Evolutionary conservation across 2,888 invertebrate genomes (phyloP).

Genomic region (Entomobrya proxima): DNA sequence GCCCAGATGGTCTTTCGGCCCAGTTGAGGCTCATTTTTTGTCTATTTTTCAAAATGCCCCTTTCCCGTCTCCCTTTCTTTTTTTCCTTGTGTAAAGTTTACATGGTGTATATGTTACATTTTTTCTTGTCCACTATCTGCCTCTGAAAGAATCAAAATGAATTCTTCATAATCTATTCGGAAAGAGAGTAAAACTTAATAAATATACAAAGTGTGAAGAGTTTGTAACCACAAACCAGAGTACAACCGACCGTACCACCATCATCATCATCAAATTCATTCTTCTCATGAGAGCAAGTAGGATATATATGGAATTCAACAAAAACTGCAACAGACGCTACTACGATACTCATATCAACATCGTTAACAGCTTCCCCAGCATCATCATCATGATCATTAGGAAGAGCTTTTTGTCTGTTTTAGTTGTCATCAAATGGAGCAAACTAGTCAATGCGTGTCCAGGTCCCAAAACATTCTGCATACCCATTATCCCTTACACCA

Average conservation of each 20-base stretch:
- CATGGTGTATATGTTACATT: constrained; percentile 19
- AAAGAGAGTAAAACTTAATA: constrained; percentile 23
- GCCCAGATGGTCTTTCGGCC: constrained; percentile 64
- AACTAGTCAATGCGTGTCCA: too few relatives aligned
- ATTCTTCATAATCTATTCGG: constrained; percentile 28
- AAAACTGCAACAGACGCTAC: constrained; percentile 26
- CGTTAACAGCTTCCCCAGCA: constrained; percentile 49
- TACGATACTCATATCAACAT: constrained; percentile 61
- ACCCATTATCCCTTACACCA: neutral
- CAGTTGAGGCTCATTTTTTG: constrained; percentile 26
- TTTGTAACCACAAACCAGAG: constrained; percentile 67
- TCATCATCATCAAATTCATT: constrained; percentile 5
- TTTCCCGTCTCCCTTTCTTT: constrained; percentile 25
- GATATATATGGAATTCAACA: neutral
- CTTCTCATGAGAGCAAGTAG: constrained; percentile 30
- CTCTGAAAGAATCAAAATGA: neutral
- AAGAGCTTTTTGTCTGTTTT: constrained; percentile 47
- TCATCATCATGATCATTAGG: constrained; percentile 56
- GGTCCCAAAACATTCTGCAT: neutral
- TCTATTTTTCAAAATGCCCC: constrained; percentile 51
- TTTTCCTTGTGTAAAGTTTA: constrained; percentile 7
- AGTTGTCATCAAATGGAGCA: constrained; percentile 55
- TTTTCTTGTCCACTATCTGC: neutral
- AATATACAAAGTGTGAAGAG: constrained; percentile 55
- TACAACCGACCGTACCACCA: constrained; percentile 49